Evolutionary conservation across 2,888 invertebrate genomes (phyloP), one percentile per base, ranked within the genome.

Genomic region (Cerastoderma edule): DNA sequence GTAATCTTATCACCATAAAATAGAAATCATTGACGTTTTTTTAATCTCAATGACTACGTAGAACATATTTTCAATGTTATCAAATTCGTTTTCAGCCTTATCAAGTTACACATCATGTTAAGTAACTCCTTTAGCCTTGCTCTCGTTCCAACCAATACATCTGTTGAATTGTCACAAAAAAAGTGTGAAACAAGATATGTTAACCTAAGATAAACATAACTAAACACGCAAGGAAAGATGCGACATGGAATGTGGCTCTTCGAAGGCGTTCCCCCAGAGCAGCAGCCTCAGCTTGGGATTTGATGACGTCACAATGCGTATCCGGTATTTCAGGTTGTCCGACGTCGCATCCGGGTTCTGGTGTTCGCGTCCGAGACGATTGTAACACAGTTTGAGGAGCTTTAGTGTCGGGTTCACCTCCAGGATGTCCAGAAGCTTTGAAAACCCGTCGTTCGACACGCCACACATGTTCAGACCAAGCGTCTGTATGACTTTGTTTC

Each of bases 381-480:
- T 91, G 73, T 91, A 92, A 80, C 92, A 92, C 22, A 92, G 83
- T 75, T 91, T 92, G 57, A 92, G 79, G 32, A 89, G 78, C 16
- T 84, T 84, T 67, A 92, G 69, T 5, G 90, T 87, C 3, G 88
- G 80, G 75, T 91, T 91, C 66, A 85, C 85, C 69, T 88, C 88
- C 30, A 92, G 75, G 48, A 90, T 87, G 33, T 91, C 91, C 50
- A 92, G 75, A 27, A 92, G 73, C 50, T 86, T 85, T 0, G 88
- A 81, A 72, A 91, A 91, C 13, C 92, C 92, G 65, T 87, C 87
- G 77, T 92, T 92, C 54, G 90, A 90, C 32, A 92, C 83, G 6
- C 88, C 89, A 73, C 92, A 91, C 92, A 92, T 92, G 75, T 92
- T 92, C n/a, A 92, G 80, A 19, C 90, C 89, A 13, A 92, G 75